These are phyloP conservation scores for Pipistrellus nathusii DNA, from an alignment of 2,797 vertebrate genomes.

Conservation along the genomic window DNA sequence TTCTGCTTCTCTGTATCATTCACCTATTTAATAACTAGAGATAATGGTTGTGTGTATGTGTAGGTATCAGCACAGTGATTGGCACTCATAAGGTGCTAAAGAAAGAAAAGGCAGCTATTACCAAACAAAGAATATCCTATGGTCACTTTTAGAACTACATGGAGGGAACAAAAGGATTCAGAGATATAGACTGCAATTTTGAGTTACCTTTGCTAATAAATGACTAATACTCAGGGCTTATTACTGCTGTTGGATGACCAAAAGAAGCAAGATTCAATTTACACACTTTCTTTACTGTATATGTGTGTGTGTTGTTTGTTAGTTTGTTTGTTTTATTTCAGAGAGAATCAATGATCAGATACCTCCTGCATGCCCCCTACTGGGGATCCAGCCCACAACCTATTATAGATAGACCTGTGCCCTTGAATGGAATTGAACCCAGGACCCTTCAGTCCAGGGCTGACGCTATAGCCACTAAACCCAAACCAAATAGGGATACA, in stretches of 20 bases:
- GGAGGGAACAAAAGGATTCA: neutral
- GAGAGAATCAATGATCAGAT: no score
- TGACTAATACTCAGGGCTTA: neutral
- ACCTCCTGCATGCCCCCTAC: no score
- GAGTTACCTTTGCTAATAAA: slow-evolving; percentile 42
- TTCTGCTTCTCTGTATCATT: neutral
- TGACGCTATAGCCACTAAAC: no score
- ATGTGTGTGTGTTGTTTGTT: no score
- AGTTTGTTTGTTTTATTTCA: no score
- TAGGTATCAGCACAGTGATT: neutral
- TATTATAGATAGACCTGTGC: no score
- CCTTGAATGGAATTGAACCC: no score
- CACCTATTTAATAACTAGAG: neutral
- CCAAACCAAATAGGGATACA: no score
- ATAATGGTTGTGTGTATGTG: neutral
- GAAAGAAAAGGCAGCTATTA: neutral
- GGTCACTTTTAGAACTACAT: neutral
- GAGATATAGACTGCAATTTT: neutral
- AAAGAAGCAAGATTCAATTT: neutral
- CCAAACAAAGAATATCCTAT: neutral
- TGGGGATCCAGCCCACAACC: no score
- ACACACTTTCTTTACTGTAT: neutral
- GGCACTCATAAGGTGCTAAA: neutral
- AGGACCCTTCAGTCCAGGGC: no score
- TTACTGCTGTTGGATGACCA: neutral